Percentiles rank a stretch among this genome's conserved stretches.
These are phyloP conservation scores for Apus apus DNA, from an alignment of 2,113 vertebrate species.

Conservation along the genomic window DNA sequence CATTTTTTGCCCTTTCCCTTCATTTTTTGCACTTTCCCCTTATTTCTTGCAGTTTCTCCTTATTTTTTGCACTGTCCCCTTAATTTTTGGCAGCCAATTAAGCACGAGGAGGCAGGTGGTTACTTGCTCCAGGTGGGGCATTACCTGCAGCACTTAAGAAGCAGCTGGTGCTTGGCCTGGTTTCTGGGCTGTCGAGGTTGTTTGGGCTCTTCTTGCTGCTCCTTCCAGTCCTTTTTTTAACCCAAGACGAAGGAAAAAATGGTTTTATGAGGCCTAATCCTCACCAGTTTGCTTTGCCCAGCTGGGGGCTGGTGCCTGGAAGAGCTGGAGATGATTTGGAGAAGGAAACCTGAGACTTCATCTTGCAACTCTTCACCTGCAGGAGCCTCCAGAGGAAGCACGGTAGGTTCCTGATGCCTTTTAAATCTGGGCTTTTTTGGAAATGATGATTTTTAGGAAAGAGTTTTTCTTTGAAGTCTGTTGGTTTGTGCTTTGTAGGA, in stretches of 20 bases:
- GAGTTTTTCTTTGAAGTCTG: rapidly evolving
- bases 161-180: rapidly evolving
- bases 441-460: not conserved
- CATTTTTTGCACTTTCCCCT: not conserved
- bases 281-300: not conserved
- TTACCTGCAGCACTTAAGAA: not conserved
- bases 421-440: rapidly evolving
- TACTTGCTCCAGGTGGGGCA: not conserved
- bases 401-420: rapidly evolving
- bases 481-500: not conserved
- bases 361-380: not conserved
- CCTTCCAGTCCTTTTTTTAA: rapidly evolving
- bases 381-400: rapidly evolving
- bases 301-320: rapidly evolving
- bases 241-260: rapidly evolving
- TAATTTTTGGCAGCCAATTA: not conserved
- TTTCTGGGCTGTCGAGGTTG: not conserved
- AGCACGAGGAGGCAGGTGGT: not conserved
- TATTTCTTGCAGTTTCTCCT: not conserved
- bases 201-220: rapidly evolving
- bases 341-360: not conserved
- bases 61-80: rapidly evolving
- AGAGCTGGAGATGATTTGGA: not conserved
- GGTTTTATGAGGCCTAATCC: rapidly evolving
- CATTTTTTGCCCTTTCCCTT: not conserved